phyloP scores from a whole-genome alignment of 1,140 invertebrate genomes.

The Dendroctonus valens region DNA sequence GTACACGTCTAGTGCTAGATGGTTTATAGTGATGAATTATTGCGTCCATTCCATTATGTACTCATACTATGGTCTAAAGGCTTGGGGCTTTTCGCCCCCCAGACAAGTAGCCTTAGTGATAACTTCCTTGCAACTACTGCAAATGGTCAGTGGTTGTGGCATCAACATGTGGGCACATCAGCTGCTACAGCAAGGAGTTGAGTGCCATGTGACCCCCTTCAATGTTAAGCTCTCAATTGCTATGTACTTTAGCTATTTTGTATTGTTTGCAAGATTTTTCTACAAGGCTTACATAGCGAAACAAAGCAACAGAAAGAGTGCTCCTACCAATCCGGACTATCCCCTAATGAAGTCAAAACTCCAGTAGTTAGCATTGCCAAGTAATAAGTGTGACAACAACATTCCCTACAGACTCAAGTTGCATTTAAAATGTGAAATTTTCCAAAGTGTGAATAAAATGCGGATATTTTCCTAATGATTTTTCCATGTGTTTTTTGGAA shows the following conservation, averaged over 20 bases:
- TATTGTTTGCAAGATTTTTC: slow-evolving; percentile 88
- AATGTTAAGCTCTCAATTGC: slow-evolving; percentile 87
- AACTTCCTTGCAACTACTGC: slow-evolving; percentile 85
- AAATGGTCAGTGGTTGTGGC: slow-evolving; percentile 92
- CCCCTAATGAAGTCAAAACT: slow-evolving; percentile 46
- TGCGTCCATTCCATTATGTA: slow-evolving; percentile 98
- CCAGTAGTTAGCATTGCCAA: slow-evolving; percentile 36
- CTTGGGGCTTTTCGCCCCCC: slow-evolving; percentile 84
- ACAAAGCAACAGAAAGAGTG: slow-evolving; percentile 35
- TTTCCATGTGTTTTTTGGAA: not conserved
- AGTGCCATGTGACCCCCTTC: slow-evolving; percentile 82
- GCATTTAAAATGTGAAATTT: slow-evolving; percentile 21
- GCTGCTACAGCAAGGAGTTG: slow-evolving; percentile 62
- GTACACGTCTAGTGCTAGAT: slow-evolving; percentile 93
- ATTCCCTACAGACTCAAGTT: slow-evolving; percentile 19
- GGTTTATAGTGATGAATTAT: slow-evolving; percentile 99
- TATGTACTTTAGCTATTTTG: slow-evolving; percentile 95
- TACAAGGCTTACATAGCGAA: slow-evolving; percentile 77
- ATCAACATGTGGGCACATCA: slow-evolving; percentile 88
- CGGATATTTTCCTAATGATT: slow-evolving; percentile 13
- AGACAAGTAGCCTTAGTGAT: slow-evolving; percentile 88
- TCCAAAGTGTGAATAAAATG: slow-evolving; percentile 11
- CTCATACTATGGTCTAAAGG: slow-evolving; percentile 89
- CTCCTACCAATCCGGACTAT: slow-evolving; percentile 41
- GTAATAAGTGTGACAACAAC: slow-evolving; percentile 6